Conservation (phyloP, 2,888 invertebrate species). For the Dioctria rufipes region DNA sequence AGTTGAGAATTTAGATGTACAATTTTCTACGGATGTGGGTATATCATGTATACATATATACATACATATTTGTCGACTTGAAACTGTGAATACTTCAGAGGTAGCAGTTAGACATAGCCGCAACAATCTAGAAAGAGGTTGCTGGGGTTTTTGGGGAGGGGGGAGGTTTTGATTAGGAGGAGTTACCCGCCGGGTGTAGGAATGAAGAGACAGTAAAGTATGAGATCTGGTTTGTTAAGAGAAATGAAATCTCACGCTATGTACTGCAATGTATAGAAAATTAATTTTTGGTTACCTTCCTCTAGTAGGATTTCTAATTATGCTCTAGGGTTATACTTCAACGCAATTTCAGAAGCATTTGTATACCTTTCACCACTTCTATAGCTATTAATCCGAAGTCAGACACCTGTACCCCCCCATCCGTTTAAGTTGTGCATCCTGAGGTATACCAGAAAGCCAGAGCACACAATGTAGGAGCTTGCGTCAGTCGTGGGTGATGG, state of each 20-base stretch:
- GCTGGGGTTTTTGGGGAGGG: no score
- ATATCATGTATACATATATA: no score
- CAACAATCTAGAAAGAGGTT: no score
- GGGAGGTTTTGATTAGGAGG: no score
- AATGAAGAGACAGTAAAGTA: no score
- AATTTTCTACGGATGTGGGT: not conserved
- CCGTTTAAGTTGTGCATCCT: not conserved
- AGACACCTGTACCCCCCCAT: not conserved
- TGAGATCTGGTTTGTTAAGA: not conserved
- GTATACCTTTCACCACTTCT: conserved; percentile 26
- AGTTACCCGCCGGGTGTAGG: no score
- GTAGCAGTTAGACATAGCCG: no score
- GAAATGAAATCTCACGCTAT: not conserved
- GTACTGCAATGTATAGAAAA: conserved; percentile 16
- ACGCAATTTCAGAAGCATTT: conserved; percentile 19
- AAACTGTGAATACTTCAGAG: no score
- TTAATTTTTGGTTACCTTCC: conserved; percentile 32
- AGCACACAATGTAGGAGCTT: not conserved
- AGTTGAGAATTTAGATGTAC: not conserved
- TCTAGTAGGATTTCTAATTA: conserved; percentile 15
- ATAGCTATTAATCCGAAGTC: conserved; percentile 22
- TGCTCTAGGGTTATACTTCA: conserved; percentile 14
- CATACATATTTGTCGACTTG: no score
- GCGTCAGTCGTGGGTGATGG: not conserved
- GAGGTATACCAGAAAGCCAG: not conserved